phyloP scores from a whole-genome alignment of 2,888 invertebrate species.

The Habrosyne pyritoides region DNA sequence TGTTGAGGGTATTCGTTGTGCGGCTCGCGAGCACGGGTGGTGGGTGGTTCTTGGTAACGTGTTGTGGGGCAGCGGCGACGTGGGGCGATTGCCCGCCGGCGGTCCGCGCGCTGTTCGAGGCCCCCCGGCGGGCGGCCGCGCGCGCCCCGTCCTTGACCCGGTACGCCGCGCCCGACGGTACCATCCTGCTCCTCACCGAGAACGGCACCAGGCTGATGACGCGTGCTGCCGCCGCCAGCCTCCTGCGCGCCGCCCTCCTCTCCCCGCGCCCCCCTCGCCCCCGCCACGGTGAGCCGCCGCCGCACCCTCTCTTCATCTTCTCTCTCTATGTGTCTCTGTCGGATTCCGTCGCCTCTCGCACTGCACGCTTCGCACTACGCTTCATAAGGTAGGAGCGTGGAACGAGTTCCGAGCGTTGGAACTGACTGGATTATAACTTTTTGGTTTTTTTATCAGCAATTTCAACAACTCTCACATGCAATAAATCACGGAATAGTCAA shows the following conservation, averaged over 20 bases:
- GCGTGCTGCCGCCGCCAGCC: constrained; percentile 79
- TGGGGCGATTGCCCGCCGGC: constrained; percentile 79
- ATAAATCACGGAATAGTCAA: constrained; percentile 24
- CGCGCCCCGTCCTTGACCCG: constrained; percentile 82
- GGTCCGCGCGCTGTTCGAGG: constrained; percentile 82
- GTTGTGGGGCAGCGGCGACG: constrained; percentile 80
- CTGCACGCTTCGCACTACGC: constrained; percentile 79
- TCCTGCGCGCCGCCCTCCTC: constrained; percentile 81
- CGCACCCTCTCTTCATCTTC: constrained; percentile 72
- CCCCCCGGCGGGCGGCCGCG: constrained; percentile 69
- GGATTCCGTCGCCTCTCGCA: constrained; percentile 78
- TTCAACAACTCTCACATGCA: constrained; percentile 22
- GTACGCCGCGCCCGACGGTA: constrained; percentile 85
- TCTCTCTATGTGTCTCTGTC: constrained; percentile 77
- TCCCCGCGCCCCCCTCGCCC: constrained; percentile 81
- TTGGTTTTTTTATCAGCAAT: constrained; percentile 15
- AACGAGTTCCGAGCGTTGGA: constrained; percentile 10
- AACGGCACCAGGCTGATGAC: constrained; percentile 85
- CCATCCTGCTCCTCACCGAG: constrained; percentile 86
- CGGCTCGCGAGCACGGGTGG: constrained; percentile 63
- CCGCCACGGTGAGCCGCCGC: constrained; percentile 81
- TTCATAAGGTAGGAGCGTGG: constrained; percentile 80
- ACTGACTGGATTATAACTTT: constrained; percentile 21
- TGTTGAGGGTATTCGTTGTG: constrained; percentile 70
- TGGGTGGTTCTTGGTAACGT: constrained; percentile 75